These are phyloP conservation scores for Takifugu flavidus DNA, from an alignment of 2,113 vertebrate species.

Conservation along the genomic window DNA sequence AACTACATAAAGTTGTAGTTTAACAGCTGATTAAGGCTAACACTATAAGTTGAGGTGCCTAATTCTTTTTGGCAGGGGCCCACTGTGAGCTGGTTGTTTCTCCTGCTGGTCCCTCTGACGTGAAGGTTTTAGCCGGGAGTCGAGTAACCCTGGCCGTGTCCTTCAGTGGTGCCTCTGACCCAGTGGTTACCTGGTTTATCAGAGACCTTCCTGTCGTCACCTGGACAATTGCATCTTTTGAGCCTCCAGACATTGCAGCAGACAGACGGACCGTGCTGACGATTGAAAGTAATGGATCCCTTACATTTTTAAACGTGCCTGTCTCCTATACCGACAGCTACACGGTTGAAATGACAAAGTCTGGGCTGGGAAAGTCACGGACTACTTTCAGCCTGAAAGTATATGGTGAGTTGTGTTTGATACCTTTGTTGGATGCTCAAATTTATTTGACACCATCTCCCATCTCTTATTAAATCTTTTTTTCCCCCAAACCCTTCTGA, in stretches of 20 bases:
- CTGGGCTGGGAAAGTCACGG: slow-evolving; percentile 24
- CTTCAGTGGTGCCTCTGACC: slow-evolving; percentile 39
- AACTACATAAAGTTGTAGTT: no score
- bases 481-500: no score
- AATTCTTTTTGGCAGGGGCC: slow-evolving; percentile 35
- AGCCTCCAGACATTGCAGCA: slow-evolving; percentile 17
- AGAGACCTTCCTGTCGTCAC: slow-evolving; percentile 33
- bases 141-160: slow-evolving; percentile 61
- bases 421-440: neutral
- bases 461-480: no score
- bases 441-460: neutral
- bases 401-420: slow-evolving; percentile 58
- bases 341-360: slow-evolving; percentile 50
- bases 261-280: slow-evolving; percentile 15
- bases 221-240: slow-evolving; percentile 38
- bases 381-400: slow-evolving; percentile 56
- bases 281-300: slow-evolving; percentile 51
- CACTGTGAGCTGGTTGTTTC: slow-evolving; percentile 39
- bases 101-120: slow-evolving; percentile 5
- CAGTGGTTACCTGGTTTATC: slow-evolving; percentile 59
- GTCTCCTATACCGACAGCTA: slow-evolving; percentile 42
- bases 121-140: slow-evolving; percentile 40
- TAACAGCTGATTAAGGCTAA: neutral
- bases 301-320: slow-evolving; percentile 53
- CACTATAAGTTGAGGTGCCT: neutral